Evolutionary conservation across 1,140 invertebrate genomes (phyloP).

Genomic region (Lasioglossum baleicum): DNA sequence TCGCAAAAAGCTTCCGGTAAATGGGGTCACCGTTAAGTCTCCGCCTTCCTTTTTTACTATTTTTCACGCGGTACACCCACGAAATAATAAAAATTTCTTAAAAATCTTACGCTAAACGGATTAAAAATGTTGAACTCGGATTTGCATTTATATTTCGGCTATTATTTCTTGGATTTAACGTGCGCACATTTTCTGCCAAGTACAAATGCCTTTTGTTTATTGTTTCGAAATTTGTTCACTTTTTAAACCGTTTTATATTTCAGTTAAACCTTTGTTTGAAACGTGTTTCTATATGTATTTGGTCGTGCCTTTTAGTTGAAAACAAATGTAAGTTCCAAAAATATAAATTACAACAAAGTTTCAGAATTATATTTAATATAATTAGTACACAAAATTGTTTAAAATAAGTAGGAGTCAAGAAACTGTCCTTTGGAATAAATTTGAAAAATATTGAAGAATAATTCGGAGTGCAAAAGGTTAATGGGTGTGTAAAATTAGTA

Average conservation of each 20-base stretch:
- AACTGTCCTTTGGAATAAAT: too few species aligned
- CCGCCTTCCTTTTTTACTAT: background rate
- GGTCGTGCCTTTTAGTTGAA: too few species aligned
- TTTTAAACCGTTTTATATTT: background rate
- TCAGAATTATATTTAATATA: too few species aligned
- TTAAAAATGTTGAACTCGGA: background rate
- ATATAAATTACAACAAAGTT: too few species aligned
- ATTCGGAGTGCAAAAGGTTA: too few species aligned
- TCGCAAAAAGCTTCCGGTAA: background rate
- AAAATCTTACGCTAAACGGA: background rate
- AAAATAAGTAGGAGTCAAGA: too few species aligned
- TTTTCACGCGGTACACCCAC: background rate
- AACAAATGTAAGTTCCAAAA: too few species aligned
- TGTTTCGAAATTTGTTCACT: background rate
- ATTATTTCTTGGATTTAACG: background rate
- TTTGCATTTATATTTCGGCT: background rate
- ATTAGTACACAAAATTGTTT: too few species aligned
- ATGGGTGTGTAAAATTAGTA: too few species aligned
- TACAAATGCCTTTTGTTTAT: background rate
- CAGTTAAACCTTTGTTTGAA: too few species aligned
- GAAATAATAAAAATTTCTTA: background rate
- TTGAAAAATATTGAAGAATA: too few species aligned
- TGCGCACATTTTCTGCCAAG: background rate
- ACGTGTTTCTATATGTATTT: too few species aligned
- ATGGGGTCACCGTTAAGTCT: slow-evolving; percentile 3